A percentile compares a stretch with the other conserved stretches of the same genome.
Conservation (phyloP, 2,113 vertebrate genomes). For the Anolis sagrei region DNA sequence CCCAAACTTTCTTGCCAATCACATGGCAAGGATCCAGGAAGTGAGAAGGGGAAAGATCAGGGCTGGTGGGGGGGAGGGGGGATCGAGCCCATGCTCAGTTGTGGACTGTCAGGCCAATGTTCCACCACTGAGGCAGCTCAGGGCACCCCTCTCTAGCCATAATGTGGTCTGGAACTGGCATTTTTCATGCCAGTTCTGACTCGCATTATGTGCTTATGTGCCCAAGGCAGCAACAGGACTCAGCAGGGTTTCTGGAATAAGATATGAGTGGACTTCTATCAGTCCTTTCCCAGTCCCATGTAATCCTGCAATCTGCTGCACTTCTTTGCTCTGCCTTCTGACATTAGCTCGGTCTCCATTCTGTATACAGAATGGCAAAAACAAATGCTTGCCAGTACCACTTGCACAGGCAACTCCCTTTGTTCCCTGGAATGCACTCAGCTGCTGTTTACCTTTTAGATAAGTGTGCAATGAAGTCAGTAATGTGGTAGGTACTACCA, state of each 20-base stretch:
- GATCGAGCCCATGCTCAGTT: too few relatives aligned
- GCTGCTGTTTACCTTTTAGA: slow-evolving; percentile 44
- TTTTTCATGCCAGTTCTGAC: too few relatives aligned
- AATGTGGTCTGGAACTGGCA: too few relatives aligned
- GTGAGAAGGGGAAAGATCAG: too few relatives aligned
- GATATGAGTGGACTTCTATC: too few relatives aligned
- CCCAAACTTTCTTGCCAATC: too few relatives aligned
- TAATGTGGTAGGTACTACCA: slow-evolving; percentile 35
- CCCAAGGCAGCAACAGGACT: background rate
- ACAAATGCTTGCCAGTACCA: background rate
- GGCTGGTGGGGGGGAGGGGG: too few relatives aligned
- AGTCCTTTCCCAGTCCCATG: accelerated
- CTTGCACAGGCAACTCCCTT: slow-evolving; percentile 23
- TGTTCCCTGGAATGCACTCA: slow-evolving; percentile 8
- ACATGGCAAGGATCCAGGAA: too few relatives aligned
- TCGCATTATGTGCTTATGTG: too few relatives aligned
- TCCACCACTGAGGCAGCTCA: too few relatives aligned
- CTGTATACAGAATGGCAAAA: background rate
- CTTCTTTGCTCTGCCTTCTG: background rate
- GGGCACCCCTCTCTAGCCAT: too few relatives aligned
- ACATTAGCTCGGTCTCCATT: background rate
- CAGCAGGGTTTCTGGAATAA: background rate
- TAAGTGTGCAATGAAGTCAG: background rate
- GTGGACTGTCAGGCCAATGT: too few relatives aligned
- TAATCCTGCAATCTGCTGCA: background rate